Percentiles rank a stretch among this genome's conserved stretches.
Evolutionary conservation across 1,140 invertebrate species (phyloP).

Genomic region (Maconellicoccus hirsutus): DNA sequence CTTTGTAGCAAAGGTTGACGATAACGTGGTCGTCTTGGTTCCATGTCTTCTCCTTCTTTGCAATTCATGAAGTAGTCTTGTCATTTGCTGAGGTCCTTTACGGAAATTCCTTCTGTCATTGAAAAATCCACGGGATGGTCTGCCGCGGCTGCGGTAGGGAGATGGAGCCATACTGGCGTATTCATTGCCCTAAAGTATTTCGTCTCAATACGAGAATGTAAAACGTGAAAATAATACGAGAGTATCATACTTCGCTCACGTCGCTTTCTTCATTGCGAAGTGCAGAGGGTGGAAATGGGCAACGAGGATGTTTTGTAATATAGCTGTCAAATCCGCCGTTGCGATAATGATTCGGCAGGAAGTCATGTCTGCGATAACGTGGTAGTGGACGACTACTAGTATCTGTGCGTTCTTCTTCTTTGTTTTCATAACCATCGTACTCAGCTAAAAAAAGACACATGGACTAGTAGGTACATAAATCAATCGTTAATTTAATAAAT

Average conservation of each 20-base stretch:
- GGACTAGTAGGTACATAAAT: background rate
- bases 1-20: constrained; percentile 4
- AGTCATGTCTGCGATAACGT: background rate
- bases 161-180: background rate
- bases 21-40: background rate
- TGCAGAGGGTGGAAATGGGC: background rate
- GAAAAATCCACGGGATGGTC: constrained; percentile 1
- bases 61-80: background rate
- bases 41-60: constrained; percentile 12
- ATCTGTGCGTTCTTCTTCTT: background rate
- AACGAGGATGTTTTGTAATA: background rate
- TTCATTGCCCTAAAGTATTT: background rate
- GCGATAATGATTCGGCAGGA: constrained; percentile 2
- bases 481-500: background rate
- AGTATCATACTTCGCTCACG: background rate
- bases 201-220: background rate
- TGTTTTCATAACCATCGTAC: background rate
- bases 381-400: background rate
- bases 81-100: background rate
- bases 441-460: constrained; percentile 7
- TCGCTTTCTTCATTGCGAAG: constrained; percentile 13
- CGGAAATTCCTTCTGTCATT: background rate
- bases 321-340: background rate
- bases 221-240: background rate
- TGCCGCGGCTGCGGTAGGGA: background rate